Base-by-base conservation (phyloP, 2,797 vertebrate genomes). In the Pantherophis vulpinus region DNA sequence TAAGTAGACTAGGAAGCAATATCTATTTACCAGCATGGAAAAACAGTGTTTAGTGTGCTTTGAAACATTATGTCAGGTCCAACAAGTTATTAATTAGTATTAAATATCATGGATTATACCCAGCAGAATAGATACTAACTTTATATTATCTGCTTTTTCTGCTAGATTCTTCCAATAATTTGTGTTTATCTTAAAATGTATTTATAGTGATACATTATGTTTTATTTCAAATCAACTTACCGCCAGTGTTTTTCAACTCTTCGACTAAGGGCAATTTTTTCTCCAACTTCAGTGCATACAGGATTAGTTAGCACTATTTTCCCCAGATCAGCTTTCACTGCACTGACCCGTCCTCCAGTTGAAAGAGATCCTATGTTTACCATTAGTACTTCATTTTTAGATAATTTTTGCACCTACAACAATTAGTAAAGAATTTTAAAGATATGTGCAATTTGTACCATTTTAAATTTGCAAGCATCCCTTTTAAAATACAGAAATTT, bases 161-260 rank as follows among this genome's bases (percentile, higher is more conserved):
- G 56, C 29, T 91, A 23, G 61, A 42, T 47, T 60, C 59, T 12
- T 42, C 2, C 32, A 60, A 59, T 47, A 83, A 88, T 59, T 60
- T 89, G 37, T 61, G 37, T 60, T 47, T n/a, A 61, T 3, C 60
- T 60, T 89, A 61, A 89, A 89, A 27, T 42, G 42, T 89, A 89
- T 7, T 13, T 23, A 42, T 18, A 12, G 20, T 47, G 42, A 83
- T 83, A 83, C n/a, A 88, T 58, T 37, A 32, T 88, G n/a, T 88
- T 55, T 18, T 63, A 55, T 86, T 86, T 66, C 70, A 58, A 91
- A 90, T 23, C 89, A 94, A 95, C 98, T 99, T 96, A 99, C 99
- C 99, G 99, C 99, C 99, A 99, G 89, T 99, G 99, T 96, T 99
- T 99, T 97, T 99, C 99, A 97, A 99, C 99, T 96, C 99, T 98